Base-by-base conservation (phyloP, 2,113 vertebrate species). In the Pangasianodon gigas region DNA sequence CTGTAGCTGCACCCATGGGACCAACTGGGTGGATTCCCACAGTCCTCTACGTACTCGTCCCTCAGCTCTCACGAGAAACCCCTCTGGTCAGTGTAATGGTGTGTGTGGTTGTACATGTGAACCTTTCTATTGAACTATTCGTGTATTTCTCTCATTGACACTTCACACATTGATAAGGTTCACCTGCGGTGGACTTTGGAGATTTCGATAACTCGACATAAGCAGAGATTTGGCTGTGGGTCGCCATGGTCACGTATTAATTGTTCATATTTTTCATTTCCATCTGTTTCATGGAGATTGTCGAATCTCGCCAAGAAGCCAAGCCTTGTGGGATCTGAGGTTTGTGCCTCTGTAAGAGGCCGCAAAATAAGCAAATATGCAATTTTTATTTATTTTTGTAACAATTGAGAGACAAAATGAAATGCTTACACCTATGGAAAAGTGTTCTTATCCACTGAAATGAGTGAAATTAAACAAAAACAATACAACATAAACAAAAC, bases 361-460 rank as follows among this genome's bases (percentile, higher is more conserved):
- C 95, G 96, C 97, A 96, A 96, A 97, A 97, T 97, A 97, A 97
- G 97, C 97, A 97, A 97, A 97, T 98, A 98, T 97, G 97, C 97
- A 97, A 97, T 97, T 97, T 96, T 96, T 96, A 96, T 96, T 96
- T 96, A 96, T 95, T 97, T 97, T 96, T 97, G 96, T 96, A 96
- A 94, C 94, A 91, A 95, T 93, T 93, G 93, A 95, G 90, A 90
- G 89, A 90, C 88, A 87, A 92, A 89, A 91, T 90, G 87, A 90
- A 90, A 90, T 90, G 93, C 91, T 91, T 95, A 94, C 93, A 97
- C 94, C 93, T 92, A 95, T 93, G 93, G 94, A 95, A 92, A 93
- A 97, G 97, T 97, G 97, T 97, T 97, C 97, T 99, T 97, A 98
- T 97, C 97, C 96, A 97, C 96, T 97, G 96, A 96, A 92, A 95